Evolutionary conservation across 2,797 vertebrate species (phyloP).

Genomic region (Sarcoramphus papa): DNA sequence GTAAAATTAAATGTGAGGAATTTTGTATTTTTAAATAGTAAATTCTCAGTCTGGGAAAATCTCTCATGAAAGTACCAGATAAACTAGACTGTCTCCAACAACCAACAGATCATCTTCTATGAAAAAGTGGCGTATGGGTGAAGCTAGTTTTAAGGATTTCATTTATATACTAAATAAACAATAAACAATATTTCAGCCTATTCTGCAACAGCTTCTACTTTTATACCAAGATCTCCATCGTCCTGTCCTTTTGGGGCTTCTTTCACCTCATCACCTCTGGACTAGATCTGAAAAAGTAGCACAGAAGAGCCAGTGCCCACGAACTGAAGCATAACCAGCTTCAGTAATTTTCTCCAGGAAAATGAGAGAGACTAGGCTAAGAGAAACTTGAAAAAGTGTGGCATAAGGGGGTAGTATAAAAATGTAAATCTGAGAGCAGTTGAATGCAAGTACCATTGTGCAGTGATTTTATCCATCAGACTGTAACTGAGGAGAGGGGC

Average conservation of each 20-base stretch:
- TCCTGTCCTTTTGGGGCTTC: background rate
- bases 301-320: background rate
- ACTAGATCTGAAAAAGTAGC: background rate
- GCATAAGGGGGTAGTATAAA: background rate
- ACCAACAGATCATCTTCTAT: background rate
- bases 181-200: background rate
- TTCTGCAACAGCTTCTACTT: background rate
- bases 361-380: background rate
- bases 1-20: background rate
- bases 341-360: background rate
- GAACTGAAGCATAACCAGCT: background rate
- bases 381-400: background rate
- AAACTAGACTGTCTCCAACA: background rate
- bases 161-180: background rate
- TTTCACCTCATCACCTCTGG: background rate
- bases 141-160: background rate
- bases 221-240: background rate
- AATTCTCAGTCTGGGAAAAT: background rate
- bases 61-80: background rate
- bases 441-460: background rate
- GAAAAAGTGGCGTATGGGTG: background rate
- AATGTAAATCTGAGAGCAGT: background rate
- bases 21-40: background rate
- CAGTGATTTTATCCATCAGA: background rate
- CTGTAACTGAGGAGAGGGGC: background rate